Percentiles rank a stretch among this genome's conserved stretches.
These are phyloP conservation scores for Halocynthia roretzi DNA, from an alignment of 23 tunicate genomes.

Conservation along the genomic window DNA sequence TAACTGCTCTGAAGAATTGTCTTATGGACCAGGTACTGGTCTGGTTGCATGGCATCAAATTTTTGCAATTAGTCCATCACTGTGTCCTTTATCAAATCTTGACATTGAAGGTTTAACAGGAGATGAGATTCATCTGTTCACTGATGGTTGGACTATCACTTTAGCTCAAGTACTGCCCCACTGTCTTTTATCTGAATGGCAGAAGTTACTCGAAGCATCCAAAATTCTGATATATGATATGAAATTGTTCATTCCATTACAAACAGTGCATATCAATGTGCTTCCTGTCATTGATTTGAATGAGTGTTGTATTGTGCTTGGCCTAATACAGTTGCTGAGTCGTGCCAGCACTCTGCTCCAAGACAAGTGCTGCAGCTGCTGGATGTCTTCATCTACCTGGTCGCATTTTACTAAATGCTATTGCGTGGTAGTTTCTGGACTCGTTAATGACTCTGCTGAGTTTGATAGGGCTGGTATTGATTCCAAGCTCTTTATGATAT, in stretches of 20 bases:
- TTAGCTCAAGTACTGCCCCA: constrained; percentile 8
- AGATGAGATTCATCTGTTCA: constrained; percentile 5
- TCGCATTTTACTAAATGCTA: background rate
- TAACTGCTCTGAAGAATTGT: background rate
- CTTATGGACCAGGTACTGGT: constrained; percentile 21
- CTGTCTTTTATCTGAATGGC: constrained; percentile 4
- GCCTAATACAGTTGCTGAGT: constrained; percentile 1
- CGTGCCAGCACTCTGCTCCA: background rate
- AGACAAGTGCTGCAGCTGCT: background rate
- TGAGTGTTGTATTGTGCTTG: background rate
- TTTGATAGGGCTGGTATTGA: background rate
- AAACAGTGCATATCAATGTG: background rate
- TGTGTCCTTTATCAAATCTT: constrained; percentile 15
- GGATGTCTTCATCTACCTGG: constrained; percentile 6
- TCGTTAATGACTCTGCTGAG: constrained; percentile 1
- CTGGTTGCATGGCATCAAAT: constrained; percentile 27
- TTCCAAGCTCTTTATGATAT: constrained; percentile 4
- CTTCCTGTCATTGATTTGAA: constrained; percentile 8
- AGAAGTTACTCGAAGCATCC: background rate
- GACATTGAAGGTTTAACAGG: background rate
- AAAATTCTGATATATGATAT: constrained; percentile 5
- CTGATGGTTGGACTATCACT: constrained; percentile 7
- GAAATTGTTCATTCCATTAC: background rate
- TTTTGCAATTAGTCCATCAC: constrained; percentile 12
- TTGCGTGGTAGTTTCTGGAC: background rate